phyloP scores from a whole-genome alignment of 2,797 vertebrate species.

The Gambelia wislizenii region DNA sequence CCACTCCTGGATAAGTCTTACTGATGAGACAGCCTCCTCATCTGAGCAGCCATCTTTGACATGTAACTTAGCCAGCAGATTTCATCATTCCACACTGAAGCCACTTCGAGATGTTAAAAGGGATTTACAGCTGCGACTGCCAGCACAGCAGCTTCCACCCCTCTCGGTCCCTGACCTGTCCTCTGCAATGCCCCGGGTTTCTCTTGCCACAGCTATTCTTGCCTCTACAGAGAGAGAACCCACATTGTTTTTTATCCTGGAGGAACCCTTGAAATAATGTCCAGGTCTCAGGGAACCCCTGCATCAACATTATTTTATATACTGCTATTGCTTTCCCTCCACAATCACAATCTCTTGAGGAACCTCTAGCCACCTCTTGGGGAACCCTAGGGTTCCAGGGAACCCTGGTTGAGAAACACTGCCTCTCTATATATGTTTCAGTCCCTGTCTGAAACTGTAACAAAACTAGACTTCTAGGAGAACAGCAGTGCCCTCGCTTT shows the following conservation, averaged over 20 bases:
- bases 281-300: no score
- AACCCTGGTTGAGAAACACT: no score
- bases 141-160: background rate
- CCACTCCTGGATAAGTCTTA: slow-evolving; percentile 43
- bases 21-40: slow-evolving; percentile 68
- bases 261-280: no score
- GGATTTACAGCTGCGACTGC: slow-evolving; percentile 13
- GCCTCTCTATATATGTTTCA: background rate
- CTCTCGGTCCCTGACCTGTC: background rate
- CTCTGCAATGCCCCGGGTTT: background rate
- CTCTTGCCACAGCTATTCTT: background rate
- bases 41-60: slow-evolving; percentile 80
- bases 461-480: background rate
- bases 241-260: no score
- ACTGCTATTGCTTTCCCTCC: no score
- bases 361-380: no score
- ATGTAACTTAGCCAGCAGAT: slow-evolving; percentile 58
- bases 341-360: no score
- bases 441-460: background rate
- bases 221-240: background rate
- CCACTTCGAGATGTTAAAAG: slow-evolving; percentile 51
- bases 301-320: no score
- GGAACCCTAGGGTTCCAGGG: no score
- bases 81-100: slow-evolving; percentile 68
- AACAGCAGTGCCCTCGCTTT: background rate